Percentiles rank a stretch among this genome's conserved stretches.
These are phyloP conservation scores for Scaptomyza montana DNA, from an alignment of 1,140 invertebrate species.

Conservation along the genomic window DNA sequence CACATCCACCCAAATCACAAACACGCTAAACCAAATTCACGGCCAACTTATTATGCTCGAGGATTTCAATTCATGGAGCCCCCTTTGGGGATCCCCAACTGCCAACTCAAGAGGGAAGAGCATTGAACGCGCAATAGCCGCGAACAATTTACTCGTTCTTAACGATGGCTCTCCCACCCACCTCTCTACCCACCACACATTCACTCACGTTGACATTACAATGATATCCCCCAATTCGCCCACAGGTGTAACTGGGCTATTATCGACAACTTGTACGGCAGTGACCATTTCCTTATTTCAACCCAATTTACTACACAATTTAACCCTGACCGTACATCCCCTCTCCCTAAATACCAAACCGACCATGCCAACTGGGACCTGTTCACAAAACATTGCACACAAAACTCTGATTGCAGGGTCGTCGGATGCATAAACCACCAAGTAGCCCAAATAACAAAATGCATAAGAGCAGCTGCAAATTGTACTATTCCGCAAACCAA, in stretches of 20 bases:
- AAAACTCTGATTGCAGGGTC: background rate
- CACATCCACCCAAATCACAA: background rate
- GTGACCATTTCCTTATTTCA: constrained; percentile 35
- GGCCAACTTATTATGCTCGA: constrained; percentile 19
- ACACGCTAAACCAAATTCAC: constrained; percentile 14
- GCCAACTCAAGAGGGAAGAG: constrained; percentile 23
- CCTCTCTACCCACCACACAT: constrained; percentile 22
- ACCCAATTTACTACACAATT: too few species aligned
- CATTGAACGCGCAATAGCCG: constrained; percentile 7
- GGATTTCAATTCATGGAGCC: too few species aligned
- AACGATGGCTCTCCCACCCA: constrained; percentile 39
- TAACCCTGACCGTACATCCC: background rate
- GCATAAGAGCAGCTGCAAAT: constrained; percentile 20
- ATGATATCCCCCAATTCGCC: background rate
- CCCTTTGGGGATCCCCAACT: constrained; percentile 28
- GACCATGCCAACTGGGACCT: background rate
- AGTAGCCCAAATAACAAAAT: constrained; percentile 13
- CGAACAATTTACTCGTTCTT: constrained; percentile 8
- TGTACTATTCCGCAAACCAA: constrained; percentile 20
- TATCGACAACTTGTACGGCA: constrained; percentile 17
- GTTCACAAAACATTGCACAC: background rate
- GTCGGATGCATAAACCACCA: background rate
- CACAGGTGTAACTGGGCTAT: constrained; percentile 20
- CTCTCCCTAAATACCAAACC: background rate
- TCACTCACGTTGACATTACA: constrained; percentile 6